Conservation (phyloP, 1,140 invertebrate genomes). For the Paraescarpia echinospica region DNA sequence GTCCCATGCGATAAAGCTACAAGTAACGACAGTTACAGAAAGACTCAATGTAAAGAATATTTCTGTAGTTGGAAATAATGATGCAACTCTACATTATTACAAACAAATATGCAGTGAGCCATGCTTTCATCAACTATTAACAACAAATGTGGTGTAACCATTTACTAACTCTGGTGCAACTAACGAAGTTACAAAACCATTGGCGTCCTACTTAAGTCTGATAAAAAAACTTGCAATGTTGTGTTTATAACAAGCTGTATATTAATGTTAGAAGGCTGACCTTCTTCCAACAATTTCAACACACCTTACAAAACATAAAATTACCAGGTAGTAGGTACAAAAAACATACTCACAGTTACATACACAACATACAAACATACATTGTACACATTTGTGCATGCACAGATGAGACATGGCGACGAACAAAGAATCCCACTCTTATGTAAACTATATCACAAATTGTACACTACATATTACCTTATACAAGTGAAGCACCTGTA, state of each 20-base stretch:
- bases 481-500: background rate
- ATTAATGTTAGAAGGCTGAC: too few relatives aligned
- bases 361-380: background rate
- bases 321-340: background rate
- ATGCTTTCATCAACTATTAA: too few relatives aligned
- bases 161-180: background rate
- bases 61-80: too few relatives aligned
- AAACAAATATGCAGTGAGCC: too few relatives aligned
- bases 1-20: background rate
- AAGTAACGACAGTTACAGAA: background rate
- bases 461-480: background rate
- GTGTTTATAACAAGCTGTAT: too few relatives aligned
- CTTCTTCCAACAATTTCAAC: background rate
- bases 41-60: too few relatives aligned
- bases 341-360: background rate
- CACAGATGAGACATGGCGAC: background rate
- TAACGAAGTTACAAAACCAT: background rate
- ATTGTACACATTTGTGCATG: background rate
- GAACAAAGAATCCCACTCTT: background rate
- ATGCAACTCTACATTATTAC: too few relatives aligned
- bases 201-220: too few relatives aligned
- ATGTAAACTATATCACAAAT: background rate
- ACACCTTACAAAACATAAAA: background rate
- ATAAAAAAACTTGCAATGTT: too few relatives aligned
- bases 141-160: too few relatives aligned